Evolutionary conservation across 2,888 invertebrate species (phyloP).

Genomic region (Leistus spinibarbis): DNA sequence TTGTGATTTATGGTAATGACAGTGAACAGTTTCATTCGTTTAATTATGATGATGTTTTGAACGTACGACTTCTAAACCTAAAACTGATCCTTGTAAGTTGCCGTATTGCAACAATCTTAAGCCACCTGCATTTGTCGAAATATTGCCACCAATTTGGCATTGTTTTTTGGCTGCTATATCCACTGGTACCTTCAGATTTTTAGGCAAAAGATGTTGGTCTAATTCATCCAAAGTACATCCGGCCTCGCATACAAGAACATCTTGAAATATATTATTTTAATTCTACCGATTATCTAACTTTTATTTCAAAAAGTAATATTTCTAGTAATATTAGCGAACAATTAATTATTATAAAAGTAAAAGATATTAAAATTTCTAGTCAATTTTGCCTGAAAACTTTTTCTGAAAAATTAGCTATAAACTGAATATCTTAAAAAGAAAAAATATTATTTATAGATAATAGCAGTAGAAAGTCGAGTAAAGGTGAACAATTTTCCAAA

Average conservation of each 20-base stretch:
- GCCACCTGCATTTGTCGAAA: constrained; percentile 96
- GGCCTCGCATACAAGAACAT: constrained; percentile 81
- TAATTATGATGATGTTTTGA: too few relatives aligned
- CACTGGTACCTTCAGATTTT: constrained; percentile 86
- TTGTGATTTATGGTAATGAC: neutral
- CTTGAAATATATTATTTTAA: constrained; percentile 57
- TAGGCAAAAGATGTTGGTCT: constrained; percentile 72
- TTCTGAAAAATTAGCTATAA: too few relatives aligned
- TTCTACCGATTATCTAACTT: too few relatives aligned
- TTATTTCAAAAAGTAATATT: too few relatives aligned
- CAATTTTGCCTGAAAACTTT: too few relatives aligned
- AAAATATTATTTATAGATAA: too few relatives aligned
- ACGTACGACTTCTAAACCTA: constrained; percentile 90
- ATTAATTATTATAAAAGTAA: too few relatives aligned
- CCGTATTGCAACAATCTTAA: constrained; percentile 89
- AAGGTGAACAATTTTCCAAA: too few relatives aligned
- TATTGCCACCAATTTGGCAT: constrained; percentile 94
- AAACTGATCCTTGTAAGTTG: constrained; percentile 86
- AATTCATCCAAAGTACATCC: constrained; percentile 90
- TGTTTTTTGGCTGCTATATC: constrained; percentile 96
- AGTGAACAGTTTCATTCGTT: constrained; percentile 7
- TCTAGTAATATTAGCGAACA: too few relatives aligned
- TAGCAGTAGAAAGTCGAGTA: too few relatives aligned
- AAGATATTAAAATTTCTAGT: too few relatives aligned
- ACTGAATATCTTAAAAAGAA: neutral